Evolutionary conservation across 2,113 vertebrate species (phyloP).

Genomic region (Salminus brasiliensis): DNA sequence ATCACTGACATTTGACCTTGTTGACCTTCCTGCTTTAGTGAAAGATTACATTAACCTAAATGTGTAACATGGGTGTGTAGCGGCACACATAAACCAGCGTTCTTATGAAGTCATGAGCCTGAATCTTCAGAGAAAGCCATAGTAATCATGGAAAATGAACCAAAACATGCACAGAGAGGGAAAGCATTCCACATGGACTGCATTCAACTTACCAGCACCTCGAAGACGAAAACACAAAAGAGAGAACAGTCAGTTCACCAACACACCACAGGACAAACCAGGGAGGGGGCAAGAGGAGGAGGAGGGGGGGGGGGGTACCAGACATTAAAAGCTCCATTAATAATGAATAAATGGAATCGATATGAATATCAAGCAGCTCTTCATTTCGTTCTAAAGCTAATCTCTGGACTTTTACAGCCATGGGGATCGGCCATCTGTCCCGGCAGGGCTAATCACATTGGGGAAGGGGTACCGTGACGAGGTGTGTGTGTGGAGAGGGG

Average conservation of each 20-base stretch:
- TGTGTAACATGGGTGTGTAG: too few relatives aligned
- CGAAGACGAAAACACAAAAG: constrained; percentile 36
- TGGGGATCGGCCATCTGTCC: constrained; percentile 31
- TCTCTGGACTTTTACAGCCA: constrained; percentile 15
- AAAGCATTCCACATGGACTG: constrained; percentile 38
- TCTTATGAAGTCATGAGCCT: neutral
- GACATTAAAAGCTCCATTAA: constrained; percentile 33
- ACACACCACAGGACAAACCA: constrained; percentile 12
- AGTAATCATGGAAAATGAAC: constrained; percentile 31
- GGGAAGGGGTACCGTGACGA: neutral
- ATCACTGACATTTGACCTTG: too few relatives aligned
- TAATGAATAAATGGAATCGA: constrained; percentile 6
- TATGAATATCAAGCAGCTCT: constrained; percentile 2
- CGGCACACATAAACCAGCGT: too few relatives aligned
- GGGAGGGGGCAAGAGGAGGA: constrained; percentile 12
- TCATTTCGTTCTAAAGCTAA: constrained; percentile 35
- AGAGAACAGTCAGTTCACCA: constrained; percentile 31
- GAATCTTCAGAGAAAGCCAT: neutral
- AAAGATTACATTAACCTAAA: too few relatives aligned
- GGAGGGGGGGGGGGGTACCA: neutral
- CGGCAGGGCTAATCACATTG: neutral
- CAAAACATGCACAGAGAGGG: constrained; percentile 18
- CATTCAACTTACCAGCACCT: constrained; percentile 52
- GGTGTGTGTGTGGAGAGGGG: neutral
- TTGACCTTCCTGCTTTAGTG: too few relatives aligned